Base-by-base conservation (phyloP, 2,888 invertebrate genomes). In the Tetropium fuscum region DNA sequence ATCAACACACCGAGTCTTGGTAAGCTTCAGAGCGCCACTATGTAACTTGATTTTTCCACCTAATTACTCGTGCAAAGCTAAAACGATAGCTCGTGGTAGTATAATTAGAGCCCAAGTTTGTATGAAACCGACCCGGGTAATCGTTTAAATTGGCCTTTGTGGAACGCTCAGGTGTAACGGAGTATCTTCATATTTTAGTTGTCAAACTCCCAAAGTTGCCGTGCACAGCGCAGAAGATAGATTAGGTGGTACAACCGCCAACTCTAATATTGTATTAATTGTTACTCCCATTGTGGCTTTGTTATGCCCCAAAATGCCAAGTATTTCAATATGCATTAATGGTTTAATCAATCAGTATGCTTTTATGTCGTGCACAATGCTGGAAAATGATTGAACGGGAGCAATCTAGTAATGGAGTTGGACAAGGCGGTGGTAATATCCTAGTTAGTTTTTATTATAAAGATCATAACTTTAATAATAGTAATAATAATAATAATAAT, bases 241-340 rank as follows among this genome's bases (percentile, higher is more conserved):
- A 43, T 43, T 32, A 20, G 38, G 32, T 38, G 30, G 30, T n/a
- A 27, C 8, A 20, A 15, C 27, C 11, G 40, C 25, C 44, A 25
- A 25, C 44, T 44, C 27, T 44, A 44, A 44, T 44, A 44, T 44
- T 27, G 44, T 20, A 56, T 25, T 58, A 58, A 57, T 64, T 60
- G 41, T 63, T 54, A 58, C 55, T 43, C 41, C 48, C 27, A 63
- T 59, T 59, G 59, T 40, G 16, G n/a, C 19, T n/a, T 10, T 16
- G 27, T 15, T 43, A 13, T n/a, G 53, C 25, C 49, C 27, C 49
- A 64, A 34, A 55, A 58, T 58, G 53, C 60, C 53, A 64, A 58
- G 56, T 58, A 64, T 64, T 64, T 59, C 64, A 60, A 58, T 64
- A 61, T 56, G 51, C 64, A 53, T 63, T 63, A 63, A 60, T 43